Evolutionary conservation across 2,888 invertebrate species (phyloP), one percentile per base, ranked within the genome.

Genomic region (Odontocolon sp.): DNA sequence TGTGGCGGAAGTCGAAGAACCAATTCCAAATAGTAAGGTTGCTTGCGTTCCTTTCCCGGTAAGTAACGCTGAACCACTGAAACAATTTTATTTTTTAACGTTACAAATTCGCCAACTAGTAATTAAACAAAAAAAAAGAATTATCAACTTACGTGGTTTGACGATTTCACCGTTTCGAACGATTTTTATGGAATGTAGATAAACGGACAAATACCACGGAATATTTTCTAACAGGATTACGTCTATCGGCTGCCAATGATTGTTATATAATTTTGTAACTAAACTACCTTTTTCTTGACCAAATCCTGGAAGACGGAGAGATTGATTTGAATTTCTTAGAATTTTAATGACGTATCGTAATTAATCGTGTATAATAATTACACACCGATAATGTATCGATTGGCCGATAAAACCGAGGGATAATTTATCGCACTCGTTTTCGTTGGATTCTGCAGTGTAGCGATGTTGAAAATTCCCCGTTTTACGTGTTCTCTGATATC

Each of bases 281-380:
- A 99, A 95, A 57, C 97, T 96, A 8, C 98, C 98, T 85, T 94
- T 94, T 89, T 98, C 97, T 91, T 98, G 96, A 0, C 98, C 98
- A 91, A 96, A 96, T 2, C 98, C 98, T 93, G 82, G 33, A 45
- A 23, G 6, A 26, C 14, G n/a, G 9, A 52, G 21, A 2, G 64
- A 42, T 28, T 21, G 4, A 5, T 9, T 21, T 57, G 3, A 6
- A 18, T 23, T 52, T 52, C n/a, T 2, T 28, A 21, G 11, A 14
- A 18, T 14, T 42, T 16, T 3, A 54, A 18, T 8, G 2, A 11
- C n/a, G 2, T 9, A 42, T 14, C n/a, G n/a, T n/a, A 6, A 64
- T 36, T 9, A 2, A 8, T 28, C 26, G 1, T 54, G 1, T 6
- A 38, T 18, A 31, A 40, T 70, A 26, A 14, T 26, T 38, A 67